Evolutionary conservation across 1,140 invertebrate genomes (phyloP), one percentile per base, ranked within the genome.

Genomic region (Alviniconcha marisindica): DNA sequence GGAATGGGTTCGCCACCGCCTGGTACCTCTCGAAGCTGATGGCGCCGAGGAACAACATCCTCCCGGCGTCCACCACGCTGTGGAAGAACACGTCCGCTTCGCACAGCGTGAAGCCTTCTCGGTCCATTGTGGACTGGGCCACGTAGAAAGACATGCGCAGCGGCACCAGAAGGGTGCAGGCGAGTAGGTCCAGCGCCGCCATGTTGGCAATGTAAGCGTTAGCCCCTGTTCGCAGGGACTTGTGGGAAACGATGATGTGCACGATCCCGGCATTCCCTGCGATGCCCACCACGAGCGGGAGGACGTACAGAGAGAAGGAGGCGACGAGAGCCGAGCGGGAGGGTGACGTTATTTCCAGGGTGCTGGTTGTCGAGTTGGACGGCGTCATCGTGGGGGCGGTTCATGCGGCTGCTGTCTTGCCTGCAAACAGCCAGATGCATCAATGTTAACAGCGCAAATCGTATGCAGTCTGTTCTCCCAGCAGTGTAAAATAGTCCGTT

Each of bases 21-120:
- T 83, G 83, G 69, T 84, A 82, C n/a, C 83, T 48, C 77, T 86
- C 85, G 74, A 82, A 86, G 69, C 85, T 84, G 44, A 83, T 77
- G 36, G 56, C 38, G 31, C 51, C 28, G 18, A 86, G 69, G 63
- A 86, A 73, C 21, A 86, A 69, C 15, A 84, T 44, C n/a, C 83
- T 81, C n/a, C 82, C 36, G 15, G 56, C 48, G 48, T 86, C 85
- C 24, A 66, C 71, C 28, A 86, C 44, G 5, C 77, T 83, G 36
- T 77, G 40, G n/a, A 83, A 69, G 54, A 84, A 83, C 31, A 83
- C 38, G 18, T 69, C 83, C 3, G 79, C 77, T 33, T 38, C n/a
- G 66, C 83, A 86, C 1, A 84, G 3, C 0, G 21, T 51, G 31
- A 48, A 24, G 31, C 31, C 36, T 18, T 18, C 38, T 12, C 4